Base-by-base conservation (phyloP, 2,888 invertebrate genomes). In the Anoncus sp. region DNA sequence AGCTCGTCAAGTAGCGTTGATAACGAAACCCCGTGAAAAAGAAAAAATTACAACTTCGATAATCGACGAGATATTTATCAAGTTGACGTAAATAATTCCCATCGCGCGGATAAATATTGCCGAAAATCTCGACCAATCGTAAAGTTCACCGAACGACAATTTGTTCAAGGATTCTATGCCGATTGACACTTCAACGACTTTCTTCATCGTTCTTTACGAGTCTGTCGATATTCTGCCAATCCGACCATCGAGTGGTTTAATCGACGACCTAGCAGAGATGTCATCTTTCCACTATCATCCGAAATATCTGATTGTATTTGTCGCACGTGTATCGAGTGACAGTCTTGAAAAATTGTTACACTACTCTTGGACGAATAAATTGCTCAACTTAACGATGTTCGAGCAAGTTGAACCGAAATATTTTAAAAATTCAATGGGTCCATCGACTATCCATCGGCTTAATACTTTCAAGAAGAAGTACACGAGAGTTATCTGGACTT, bases 401-500 rank as follows among this genome's bases (percentile, higher is more conserved):
- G 79, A 83, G 59, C 20, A 80, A n/a, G 9, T 53, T 4, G 40
- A 53, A 16, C 4, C 57, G 40, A 18, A 27, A 45, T 14, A 9
- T 6, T 27, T 35, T 12, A 16, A n/a, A 9, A 18, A 27, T 12
- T 9, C 14, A 1, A 59, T 66, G n/a, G 6, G 10, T 12, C 6
- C 9, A 62, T 71, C 70, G 31, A 73, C 71, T 5, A 18, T 83
- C 31, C 82, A 83, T 71, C 69, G 60, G 7, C 74, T 76, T 1
- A 81, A 85, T 74, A 74, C 72, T 0, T 85, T 84, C 20, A 71
- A 49, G 7, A 49, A 72, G 4, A 6, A 22, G 31, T 78, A 74
- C 31, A 55, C 31, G 4, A 70, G 47, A 9, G 24, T 49, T 14
- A n/a, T 24, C 0, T 77, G 78, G 63, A 60, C 63, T 9, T 27